A percentile compares a stretch with the other conserved stretches of the same genome.
Evolutionary conservation across 2,113 vertebrate species (phyloP).

Genomic region (Lethenteron reissneri): DNA sequence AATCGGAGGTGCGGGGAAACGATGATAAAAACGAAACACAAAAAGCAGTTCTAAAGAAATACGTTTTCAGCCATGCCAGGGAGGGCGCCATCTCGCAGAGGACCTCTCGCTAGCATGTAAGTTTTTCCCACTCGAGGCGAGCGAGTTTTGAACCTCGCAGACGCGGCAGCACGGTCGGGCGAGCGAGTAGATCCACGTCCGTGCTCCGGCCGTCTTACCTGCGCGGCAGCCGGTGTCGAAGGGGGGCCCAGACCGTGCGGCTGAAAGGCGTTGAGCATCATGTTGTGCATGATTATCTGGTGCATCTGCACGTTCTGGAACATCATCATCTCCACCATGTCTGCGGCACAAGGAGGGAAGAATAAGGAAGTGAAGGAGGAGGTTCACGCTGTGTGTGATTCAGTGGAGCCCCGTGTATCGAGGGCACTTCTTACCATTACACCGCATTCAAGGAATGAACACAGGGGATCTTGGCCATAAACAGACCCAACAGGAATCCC

Average conservation of each 20-base stretch:
- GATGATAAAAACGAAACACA: too few species aligned
- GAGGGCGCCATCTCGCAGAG: not conserved
- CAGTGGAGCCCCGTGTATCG: too few species aligned
- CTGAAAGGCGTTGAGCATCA: constrained; percentile 52
- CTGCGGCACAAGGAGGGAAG: constrained; percentile 16
- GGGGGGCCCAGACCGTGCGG: not conserved
- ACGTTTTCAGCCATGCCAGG: too few species aligned
- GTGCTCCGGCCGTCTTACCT: too few species aligned
- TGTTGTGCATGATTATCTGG: constrained; percentile 57
- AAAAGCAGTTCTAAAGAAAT: too few species aligned
- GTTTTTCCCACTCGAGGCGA: not conserved
- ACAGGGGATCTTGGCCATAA: too few species aligned
- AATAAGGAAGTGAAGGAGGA: not conserved
- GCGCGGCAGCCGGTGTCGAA: too few species aligned
- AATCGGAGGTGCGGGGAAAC: too few species aligned
- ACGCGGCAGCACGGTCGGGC: constrained; percentile 8
- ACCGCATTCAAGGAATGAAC: too few species aligned
- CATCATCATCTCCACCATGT: constrained; percentile 59
- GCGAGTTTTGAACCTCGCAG: not conserved
- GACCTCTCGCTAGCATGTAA: not conserved
- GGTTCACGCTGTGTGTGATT: not conserved
- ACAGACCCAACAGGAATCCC: too few species aligned
- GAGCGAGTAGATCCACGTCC: not conserved
- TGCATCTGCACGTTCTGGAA: constrained; percentile 66
- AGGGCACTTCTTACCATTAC: too few species aligned